Conservation (phyloP, 2,888 invertebrate genomes). For the Scaptomyza flava region DNA sequence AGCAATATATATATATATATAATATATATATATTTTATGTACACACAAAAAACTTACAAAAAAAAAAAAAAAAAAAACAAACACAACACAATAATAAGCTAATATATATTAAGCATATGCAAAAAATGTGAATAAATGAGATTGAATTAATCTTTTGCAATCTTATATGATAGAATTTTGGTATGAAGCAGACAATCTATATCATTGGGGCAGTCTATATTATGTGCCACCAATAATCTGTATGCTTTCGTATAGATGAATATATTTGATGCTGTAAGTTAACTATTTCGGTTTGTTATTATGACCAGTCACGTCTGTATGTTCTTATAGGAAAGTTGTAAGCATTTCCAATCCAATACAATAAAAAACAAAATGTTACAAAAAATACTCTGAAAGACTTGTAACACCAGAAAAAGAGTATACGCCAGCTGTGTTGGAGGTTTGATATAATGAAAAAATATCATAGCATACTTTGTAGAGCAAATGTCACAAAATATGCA, state of each 20-base stretch:
- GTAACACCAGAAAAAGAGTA: neutral
- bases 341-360: too few species aligned
- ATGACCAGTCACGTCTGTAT: neutral
- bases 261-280: too few species aligned
- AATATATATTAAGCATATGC: neutral
- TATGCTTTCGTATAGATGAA: neutral
- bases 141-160: neutral
- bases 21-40: neutral
- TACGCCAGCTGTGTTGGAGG: neutral
- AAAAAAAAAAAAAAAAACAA: too few species aligned
- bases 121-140: neutral
- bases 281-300: too few species aligned
- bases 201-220: neutral
- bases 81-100: too few species aligned
- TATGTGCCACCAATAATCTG: neutral
- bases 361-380: too few species aligned
- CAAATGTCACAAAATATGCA: slow-evolving; percentile 1
- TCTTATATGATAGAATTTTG: too few species aligned
- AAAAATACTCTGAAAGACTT: neutral
- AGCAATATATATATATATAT: too few species aligned
- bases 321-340: neutral
- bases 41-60: too few species aligned
- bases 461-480: slow-evolving; percentile 16
- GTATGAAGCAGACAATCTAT: too few species aligned
- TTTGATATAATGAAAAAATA: slow-evolving; percentile 3